Base-by-base conservation (phyloP, 2,888 invertebrate species). In the Proisotoma minuta region DNA sequence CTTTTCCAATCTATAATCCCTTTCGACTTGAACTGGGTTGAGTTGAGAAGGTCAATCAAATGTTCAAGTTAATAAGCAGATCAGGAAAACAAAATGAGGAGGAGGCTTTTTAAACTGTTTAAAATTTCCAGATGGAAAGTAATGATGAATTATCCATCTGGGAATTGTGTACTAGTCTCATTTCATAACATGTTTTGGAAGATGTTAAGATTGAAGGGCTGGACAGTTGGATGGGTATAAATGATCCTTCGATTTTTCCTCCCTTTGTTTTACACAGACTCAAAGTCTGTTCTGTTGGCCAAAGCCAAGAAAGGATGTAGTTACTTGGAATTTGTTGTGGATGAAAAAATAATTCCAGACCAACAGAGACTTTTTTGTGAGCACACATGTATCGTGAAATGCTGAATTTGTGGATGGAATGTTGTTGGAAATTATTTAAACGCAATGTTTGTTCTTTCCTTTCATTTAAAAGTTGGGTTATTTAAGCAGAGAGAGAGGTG, bases 201-300 rank as follows among this genome's bases (percentile, higher is more conserved):
- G 34, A 34, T 34, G 8, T 34, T 10, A 34, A 34, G 34, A 34
- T 34, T 34, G 64, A 48, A 57, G 58, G 64, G 64, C 60, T 61
- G 57, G 61, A 65, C 64, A 60, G 64, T 60, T 65, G 64, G 64
- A 65, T 57, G 64, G 64, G 60, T 65, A 65, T 65, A 65, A 65
- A 65, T 65, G 64, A 65, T 65, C 60, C 61, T 65, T 61, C 60
- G 64, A 60, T 64, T 52, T 34, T 34, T 34, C 12, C 53, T 49
- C 51, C 51, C 39, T 57, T 51, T 43, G 18, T 49, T 59, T 29
- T 23, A 29, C 23, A 26, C 49, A 34, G 57, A 34, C 34, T 34
- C 34, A 10, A 15, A 34, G 34, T 34, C 34, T 34, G 34, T 8
- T 34, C 15, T 34, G 34, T 8, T 34, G n/a, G n/a, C n/a, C n/a